A percentile compares a stretch with the other conserved stretches of the same genome.
Evolutionary conservation across 2,888 invertebrate species (phyloP).

Genomic region (Trisateles emortualis): DNA sequence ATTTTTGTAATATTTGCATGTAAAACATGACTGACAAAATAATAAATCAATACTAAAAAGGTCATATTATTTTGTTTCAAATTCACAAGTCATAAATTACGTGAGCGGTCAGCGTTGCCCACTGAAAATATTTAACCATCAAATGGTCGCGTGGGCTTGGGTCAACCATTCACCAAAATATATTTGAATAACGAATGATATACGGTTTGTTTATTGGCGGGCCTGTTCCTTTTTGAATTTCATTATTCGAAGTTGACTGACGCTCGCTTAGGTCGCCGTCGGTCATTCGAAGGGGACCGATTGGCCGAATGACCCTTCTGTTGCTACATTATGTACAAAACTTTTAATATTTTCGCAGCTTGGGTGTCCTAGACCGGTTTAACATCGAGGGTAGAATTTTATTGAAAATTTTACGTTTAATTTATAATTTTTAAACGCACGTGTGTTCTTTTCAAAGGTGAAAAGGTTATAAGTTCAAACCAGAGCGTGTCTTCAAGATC

Average conservation of each 20-base stretch:
- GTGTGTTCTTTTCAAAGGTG: slow-evolving; percentile 77
- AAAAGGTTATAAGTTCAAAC: slow-evolving; percentile 71
- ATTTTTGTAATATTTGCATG: slow-evolving; percentile 20
- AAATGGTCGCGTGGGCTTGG: slow-evolving; percentile 84
- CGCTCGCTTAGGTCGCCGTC: slow-evolving; percentile 77
- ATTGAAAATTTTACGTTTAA: slow-evolving; percentile 84
- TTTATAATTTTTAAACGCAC: slow-evolving; percentile 79
- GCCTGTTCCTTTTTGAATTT: slow-evolving; percentile 82
- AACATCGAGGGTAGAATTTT: slow-evolving; percentile 55
- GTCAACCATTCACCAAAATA: slow-evolving; percentile 83
- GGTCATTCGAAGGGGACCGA: slow-evolving; percentile 73
- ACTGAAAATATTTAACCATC: slow-evolving; percentile 84
- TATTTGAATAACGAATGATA: slow-evolving; percentile 86
- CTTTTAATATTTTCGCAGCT: slow-evolving; percentile 83
- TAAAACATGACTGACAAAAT: slow-evolving; percentile 22
- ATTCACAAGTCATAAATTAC: slow-evolving; percentile 80
- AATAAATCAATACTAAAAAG: slow-evolving; percentile 47
- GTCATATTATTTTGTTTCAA: slow-evolving; percentile 53
- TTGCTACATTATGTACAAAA: slow-evolving; percentile 77
- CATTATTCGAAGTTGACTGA: slow-evolving; percentile 78
- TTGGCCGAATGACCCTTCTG: slow-evolving; percentile 74
- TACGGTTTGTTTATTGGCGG: slow-evolving; percentile 87
- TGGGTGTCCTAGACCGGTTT: slow-evolving; percentile 71
- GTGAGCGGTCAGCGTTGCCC: slow-evolving; percentile 72
- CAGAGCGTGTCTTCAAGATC: slow-evolving; percentile 52